Evolutionary conservation across 2,797 vertebrate species (phyloP).

Genomic region (Tadarida brasiliensis): DNA sequence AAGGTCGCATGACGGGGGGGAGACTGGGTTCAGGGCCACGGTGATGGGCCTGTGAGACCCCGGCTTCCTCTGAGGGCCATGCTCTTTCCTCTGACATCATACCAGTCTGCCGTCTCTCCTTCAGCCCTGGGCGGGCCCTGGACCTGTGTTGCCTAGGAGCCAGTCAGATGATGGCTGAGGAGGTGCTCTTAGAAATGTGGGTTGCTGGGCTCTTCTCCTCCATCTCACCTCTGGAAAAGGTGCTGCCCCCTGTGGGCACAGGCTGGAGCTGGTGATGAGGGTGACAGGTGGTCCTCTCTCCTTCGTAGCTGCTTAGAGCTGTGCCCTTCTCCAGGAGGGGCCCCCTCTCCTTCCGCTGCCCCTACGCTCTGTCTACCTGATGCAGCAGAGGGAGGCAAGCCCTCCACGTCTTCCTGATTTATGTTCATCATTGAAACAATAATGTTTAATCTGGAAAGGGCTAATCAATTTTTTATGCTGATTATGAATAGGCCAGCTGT

Average conservation of each 20-base stretch:
- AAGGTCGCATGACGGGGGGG: neutral
- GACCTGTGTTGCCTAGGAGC: neutral
- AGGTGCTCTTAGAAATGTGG: neutral
- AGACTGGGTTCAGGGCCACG: neutral
- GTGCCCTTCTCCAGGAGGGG: neutral
- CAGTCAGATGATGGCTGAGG: neutral
- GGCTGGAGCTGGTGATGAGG: neutral
- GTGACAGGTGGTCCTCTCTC: neutral
- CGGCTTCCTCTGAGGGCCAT: neutral
- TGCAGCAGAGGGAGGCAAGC: neutral
- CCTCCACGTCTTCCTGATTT: conserved; percentile 87
- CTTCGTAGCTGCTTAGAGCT: fast-evolving
- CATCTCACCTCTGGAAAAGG: neutral
- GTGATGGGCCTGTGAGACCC: neutral
- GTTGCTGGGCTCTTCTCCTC: neutral
- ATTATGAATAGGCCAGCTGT: conserved; percentile 92
- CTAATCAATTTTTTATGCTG: conserved; percentile 92
- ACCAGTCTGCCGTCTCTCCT: neutral
- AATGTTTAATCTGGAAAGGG: conserved; percentile 91
- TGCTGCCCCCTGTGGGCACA: neutral
- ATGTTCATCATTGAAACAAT: conserved; percentile 89
- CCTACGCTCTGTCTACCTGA: neutral
- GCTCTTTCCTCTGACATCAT: neutral
- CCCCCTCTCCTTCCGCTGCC: fast-evolving
- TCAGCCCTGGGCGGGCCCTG: neutral